phyloP scores from a whole-genome alignment of 2,888 invertebrate species.

The Sturmia bella region DNA sequence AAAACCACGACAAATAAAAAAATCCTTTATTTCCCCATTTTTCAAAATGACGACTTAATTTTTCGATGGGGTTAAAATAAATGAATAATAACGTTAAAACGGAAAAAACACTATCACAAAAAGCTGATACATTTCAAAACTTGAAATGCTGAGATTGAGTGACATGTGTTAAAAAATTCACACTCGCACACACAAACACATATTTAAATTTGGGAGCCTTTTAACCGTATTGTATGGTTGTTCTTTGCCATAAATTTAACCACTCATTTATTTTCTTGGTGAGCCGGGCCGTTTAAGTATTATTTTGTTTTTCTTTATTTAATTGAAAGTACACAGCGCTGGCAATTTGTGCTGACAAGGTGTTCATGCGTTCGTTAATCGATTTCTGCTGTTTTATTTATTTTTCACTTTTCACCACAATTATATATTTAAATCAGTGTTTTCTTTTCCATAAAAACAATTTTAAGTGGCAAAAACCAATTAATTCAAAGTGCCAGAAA shows the following conservation, averaged over 20 bases:
- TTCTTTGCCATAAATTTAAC: too few species aligned
- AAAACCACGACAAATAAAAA: conserved; percentile 9
- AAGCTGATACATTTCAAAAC: background rate
- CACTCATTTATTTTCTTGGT: too few species aligned
- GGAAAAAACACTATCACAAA: conserved; percentile 17
- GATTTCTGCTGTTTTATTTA: background rate
- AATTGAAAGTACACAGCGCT: background rate
- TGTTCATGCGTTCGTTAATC: conserved; percentile 14
- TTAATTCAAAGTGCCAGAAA: background rate
- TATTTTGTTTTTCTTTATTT: too few species aligned
- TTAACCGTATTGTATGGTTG: too few species aligned
- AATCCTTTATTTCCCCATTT: background rate
- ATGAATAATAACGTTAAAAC: conserved; percentile 47
- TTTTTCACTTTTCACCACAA: background rate
- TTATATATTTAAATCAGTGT: conserved; percentile 2
- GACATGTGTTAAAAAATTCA: conserved; percentile 43
- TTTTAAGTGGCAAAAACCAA: background rate
- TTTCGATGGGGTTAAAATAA: conserved; percentile 50
- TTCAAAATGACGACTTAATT: conserved; percentile 51
- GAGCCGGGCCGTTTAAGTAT: too few species aligned
- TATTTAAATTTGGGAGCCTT: background rate
- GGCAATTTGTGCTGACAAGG: conserved; percentile 29
- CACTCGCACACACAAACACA: background rate
- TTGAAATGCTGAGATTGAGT: conserved; percentile 31
- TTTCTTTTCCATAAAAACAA: background rate